phyloP scores from a whole-genome alignment of 2,797 vertebrate species.

The Coracias cyanogaster region DNA sequence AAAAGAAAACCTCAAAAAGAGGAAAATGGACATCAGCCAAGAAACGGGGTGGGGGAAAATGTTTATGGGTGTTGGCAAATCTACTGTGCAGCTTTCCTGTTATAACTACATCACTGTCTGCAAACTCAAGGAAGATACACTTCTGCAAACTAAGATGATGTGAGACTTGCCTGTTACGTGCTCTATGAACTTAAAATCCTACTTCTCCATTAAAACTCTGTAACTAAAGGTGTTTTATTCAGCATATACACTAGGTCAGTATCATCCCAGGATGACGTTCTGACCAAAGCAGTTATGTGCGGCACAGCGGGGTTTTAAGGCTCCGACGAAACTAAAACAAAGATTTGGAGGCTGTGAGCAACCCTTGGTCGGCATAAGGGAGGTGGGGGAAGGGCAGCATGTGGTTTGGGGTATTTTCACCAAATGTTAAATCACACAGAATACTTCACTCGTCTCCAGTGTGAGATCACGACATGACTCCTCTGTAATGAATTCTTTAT shows the following conservation, averaged over 20 bases:
- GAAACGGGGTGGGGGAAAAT: background rate
- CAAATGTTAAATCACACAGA: conserved; percentile 72
- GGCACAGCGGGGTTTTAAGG: background rate
- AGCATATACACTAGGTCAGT: background rate
- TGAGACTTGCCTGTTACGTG: background rate
- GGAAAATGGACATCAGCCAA: conserved; percentile 1
- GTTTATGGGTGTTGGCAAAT: conserved; percentile 33
- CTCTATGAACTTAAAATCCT: background rate
- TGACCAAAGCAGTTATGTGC: background rate
- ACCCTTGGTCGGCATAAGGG: background rate
- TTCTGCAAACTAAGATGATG: background rate
- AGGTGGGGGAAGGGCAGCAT: conserved; percentile 16
- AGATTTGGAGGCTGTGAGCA: background rate
- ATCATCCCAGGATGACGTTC: background rate
- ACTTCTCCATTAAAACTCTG: background rate
- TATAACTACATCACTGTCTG: background rate
- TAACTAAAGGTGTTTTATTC: background rate
- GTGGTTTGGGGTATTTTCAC: conserved; percentile 73
- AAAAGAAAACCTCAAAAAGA: conserved; percentile 21
- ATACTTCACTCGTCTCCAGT: conserved; percentile 76
- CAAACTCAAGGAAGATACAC: background rate
- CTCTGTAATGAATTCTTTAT: conserved; percentile 82
- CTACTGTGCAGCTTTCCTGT: background rate
- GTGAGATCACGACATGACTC: conserved; percentile 74
- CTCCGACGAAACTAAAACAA: conserved; percentile 10